Evolutionary conservation across 2,888 invertebrate genomes (phyloP).

Genomic region (Philaethria dido): DNA sequence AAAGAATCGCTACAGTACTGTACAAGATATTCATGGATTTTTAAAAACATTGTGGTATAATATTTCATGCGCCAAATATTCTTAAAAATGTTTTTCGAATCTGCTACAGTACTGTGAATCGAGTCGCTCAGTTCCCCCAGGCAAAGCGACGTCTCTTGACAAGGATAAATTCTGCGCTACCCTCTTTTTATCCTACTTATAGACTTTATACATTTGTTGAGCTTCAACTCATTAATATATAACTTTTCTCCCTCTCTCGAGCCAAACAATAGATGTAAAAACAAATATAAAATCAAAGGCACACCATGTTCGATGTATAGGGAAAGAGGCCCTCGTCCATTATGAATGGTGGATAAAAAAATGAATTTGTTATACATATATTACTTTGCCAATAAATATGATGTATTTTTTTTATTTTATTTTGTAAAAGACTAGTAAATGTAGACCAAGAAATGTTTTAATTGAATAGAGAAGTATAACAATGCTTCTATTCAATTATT

Average conservation of each 20-base stretch:
- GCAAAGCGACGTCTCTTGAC: slow-evolving; percentile 49
- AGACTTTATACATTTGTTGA: slow-evolving; percentile 51
- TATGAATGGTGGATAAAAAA: slow-evolving; percentile 32
- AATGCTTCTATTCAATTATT: too few species aligned
- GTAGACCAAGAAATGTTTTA: too few species aligned
- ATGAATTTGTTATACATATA: too few species aligned
- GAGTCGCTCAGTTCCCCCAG: slow-evolving; percentile 47
- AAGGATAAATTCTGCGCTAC: slow-evolving; percentile 58
- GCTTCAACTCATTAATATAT: slow-evolving; percentile 67
- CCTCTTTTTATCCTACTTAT: slow-evolving; percentile 58
- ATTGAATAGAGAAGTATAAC: too few species aligned
- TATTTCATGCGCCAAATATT: slow-evolving; percentile 45
- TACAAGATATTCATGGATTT: slow-evolving; percentile 25
- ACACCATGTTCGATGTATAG: slow-evolving; percentile 22
- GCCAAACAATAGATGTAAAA: slow-evolving; percentile 60
- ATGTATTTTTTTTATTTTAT: too few species aligned
- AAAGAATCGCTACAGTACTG: slow-evolving; percentile 16
- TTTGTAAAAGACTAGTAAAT: too few species aligned
- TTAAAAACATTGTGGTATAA: slow-evolving; percentile 37
- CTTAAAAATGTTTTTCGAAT: slow-evolving; percentile 43
- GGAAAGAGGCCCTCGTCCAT: slow-evolving; percentile 25
- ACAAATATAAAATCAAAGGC: slow-evolving; percentile 46
- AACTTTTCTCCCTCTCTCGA: slow-evolving; percentile 63
- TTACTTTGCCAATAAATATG: too few species aligned
- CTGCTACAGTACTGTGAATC: slow-evolving; percentile 46